Base-by-base conservation (phyloP, 2,888 invertebrate species). In the Calameuta idolon region DNA sequence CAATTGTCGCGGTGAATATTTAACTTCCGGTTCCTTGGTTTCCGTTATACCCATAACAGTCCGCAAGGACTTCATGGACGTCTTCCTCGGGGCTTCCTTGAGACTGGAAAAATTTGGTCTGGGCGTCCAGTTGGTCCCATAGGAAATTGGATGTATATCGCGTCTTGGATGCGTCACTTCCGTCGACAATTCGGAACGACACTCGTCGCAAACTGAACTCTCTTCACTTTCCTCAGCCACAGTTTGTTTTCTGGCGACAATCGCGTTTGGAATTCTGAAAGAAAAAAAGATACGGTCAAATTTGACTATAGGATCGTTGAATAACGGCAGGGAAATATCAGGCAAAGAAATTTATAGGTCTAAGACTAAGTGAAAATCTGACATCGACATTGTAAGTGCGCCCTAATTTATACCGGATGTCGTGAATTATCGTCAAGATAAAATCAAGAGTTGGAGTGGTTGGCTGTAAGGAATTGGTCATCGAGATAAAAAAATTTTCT, bases 41-140 rank as follows among this genome's bases (percentile, higher is more conserved):
- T 86, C 84, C 33, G 81, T 81, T 1, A 79, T 79, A 12, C 81
- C 84, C 23, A 83, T 77, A 4, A 85, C 79, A 3, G 85, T 84
- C 73, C 84, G 84, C 71, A 87, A n/a, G 9, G 87, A 83, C 69
- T 86, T 87, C 73, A 81, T 76, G 69, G 87, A 88, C 1, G 76
- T 35, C 76, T 87, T 89, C 75, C 81, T 83, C 1, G 83, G 83
- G 0, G 80, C 31, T 0, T 86, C 85, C 31, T 85, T 82, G 30
- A 35, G 81, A 1, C 76, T 75, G 69, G 83, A 77, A 74, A 86
- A 88, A 69, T 80, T 83, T 12, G 89, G 85, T 23, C 81, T 82
- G 11, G 86, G 86, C 23, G 76, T 79, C 89, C 89, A 89, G 69
- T 88, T 86, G 0, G 88, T 89, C 1, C 88, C 89, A 55, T 88